phyloP scores from a whole-genome alignment of 1,140 invertebrate genomes.

The Glomeris maerens region DNA sequence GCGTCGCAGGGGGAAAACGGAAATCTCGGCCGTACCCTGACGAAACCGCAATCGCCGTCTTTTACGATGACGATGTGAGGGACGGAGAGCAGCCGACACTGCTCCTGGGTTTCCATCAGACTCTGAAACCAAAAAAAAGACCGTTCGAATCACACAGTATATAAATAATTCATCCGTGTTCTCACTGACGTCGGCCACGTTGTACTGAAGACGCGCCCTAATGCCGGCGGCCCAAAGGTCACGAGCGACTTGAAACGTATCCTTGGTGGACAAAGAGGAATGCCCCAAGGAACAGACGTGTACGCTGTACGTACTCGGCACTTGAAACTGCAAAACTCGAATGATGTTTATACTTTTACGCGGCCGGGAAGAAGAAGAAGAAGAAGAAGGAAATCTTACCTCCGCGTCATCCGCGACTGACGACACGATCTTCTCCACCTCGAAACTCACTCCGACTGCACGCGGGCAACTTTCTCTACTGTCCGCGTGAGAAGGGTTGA shows the following conservation, averaged over 20 bases:
- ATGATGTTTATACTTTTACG: conserved; percentile 1
- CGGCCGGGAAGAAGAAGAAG: background rate
- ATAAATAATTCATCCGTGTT: background rate
- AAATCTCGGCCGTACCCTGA: conserved; percentile 35
- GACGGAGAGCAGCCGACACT: conserved; percentile 45
- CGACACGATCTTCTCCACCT: conserved; percentile 48
- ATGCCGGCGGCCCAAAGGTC: conserved; percentile 44
- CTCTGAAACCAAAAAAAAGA: conserved; percentile 27
- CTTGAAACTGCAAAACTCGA: conserved; percentile 19
- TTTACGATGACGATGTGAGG: conserved; percentile 51
- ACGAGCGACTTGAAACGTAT: conserved; percentile 43
- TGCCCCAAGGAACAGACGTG: conserved; percentile 47
- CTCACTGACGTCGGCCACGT: conserved; percentile 30
- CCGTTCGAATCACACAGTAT: conserved; percentile 6
- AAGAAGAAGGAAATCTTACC: conserved; percentile 9
- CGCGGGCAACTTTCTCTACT: conserved; percentile 35
- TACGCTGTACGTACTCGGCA: conserved; percentile 39
- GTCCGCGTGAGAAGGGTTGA: conserved; percentile 16
- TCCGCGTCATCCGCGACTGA: conserved; percentile 34
- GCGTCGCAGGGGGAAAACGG: background rate
- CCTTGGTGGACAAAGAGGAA: conserved; percentile 40
- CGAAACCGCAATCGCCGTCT: conserved; percentile 42
- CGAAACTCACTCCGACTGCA: conserved; percentile 59
- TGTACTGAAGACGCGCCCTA: conserved; percentile 37
- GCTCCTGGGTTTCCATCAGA: conserved; percentile 50